Evolutionary conservation across 2,797 vertebrate genomes (phyloP).

Genomic region (Pseudotriccus pelzelni): DNA sequence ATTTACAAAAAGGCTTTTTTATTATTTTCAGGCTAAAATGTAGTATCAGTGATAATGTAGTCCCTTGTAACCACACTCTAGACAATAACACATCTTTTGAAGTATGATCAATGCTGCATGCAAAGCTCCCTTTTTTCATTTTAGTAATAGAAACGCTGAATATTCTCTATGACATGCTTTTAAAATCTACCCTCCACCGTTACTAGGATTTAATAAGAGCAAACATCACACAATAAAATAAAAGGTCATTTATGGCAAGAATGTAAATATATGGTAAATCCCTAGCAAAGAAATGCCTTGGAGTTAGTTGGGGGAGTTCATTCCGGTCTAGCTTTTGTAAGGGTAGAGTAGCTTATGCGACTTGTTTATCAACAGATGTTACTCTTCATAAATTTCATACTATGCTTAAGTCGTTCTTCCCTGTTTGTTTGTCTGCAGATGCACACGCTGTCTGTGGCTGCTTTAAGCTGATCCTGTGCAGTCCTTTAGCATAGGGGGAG

Average conservation of each 20-base stretch:
- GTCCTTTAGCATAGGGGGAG: neutral
- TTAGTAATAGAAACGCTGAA: constrained; percentile 43
- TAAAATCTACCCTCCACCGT: constrained; percentile 54
- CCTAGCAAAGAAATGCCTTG: constrained; percentile 5
- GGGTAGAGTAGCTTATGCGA: neutral
- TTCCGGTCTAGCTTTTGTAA: neutral
- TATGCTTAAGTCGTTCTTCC: neutral
- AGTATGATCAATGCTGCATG: constrained; percentile 31
- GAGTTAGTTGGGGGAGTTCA: neutral
- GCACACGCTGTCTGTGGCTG: neutral
- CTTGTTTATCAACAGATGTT: constrained; percentile 25
- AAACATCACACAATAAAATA: constrained; percentile 65
- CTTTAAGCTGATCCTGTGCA: neutral
- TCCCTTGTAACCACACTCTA: constrained; percentile 31
- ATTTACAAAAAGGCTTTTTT: neutral
- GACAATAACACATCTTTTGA: constrained; percentile 42
- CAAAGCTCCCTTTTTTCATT: constrained; percentile 5
- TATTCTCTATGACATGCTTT: constrained; percentile 50
- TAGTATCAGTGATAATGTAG: constrained; percentile 7
- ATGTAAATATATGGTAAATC: constrained; percentile 62
- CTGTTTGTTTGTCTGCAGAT: neutral
- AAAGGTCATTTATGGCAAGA: constrained; percentile 72
- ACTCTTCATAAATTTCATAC: neutral
- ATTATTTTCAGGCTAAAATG: constrained; percentile 49
- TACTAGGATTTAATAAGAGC: constrained; percentile 69